phyloP scores from a whole-genome alignment of 2,888 invertebrate genomes.

The Cataglyphis albicans region DNA sequence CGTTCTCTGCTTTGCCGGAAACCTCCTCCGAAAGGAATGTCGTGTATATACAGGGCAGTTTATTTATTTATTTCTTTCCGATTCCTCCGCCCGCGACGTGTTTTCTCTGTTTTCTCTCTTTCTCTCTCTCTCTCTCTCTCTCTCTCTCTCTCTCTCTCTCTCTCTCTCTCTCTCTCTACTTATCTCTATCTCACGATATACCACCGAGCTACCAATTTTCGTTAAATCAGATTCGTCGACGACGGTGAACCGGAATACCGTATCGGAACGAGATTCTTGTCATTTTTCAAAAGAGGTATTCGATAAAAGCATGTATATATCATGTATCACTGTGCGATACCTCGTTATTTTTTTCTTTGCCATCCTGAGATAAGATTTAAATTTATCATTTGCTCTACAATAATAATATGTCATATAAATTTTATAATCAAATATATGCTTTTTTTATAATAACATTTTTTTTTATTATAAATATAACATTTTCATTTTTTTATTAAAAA shows the following conservation, averaged over 20 bases:
- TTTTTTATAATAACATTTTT: neutral
- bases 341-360: neutral
- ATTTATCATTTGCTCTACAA: neutral
- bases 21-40: conserved; percentile 27
- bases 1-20: conserved; percentile 35
- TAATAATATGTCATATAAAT: neutral
- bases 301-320: conserved; percentile 10
- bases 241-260: conserved; percentile 33
- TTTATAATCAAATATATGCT: neutral
- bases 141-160: neutral
- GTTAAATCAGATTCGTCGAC: conserved; percentile 38
- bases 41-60: conserved; percentile 5
- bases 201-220: conserved; percentile 37
- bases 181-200: conserved; percentile 4
- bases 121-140: neutral
- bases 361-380: neutral
- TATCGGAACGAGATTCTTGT: neutral
- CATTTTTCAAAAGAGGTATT: conserved; percentile 41
- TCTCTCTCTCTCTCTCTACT: neutral
- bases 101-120: too few relatives aligned
- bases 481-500: neutral
- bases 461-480: neutral
- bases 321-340: neutral
- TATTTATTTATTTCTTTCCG: conserved; percentile 47
- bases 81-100: neutral